Base-by-base conservation (phyloP, 2,113 vertebrate genomes). In the Cyprinodon variegatus region DNA sequence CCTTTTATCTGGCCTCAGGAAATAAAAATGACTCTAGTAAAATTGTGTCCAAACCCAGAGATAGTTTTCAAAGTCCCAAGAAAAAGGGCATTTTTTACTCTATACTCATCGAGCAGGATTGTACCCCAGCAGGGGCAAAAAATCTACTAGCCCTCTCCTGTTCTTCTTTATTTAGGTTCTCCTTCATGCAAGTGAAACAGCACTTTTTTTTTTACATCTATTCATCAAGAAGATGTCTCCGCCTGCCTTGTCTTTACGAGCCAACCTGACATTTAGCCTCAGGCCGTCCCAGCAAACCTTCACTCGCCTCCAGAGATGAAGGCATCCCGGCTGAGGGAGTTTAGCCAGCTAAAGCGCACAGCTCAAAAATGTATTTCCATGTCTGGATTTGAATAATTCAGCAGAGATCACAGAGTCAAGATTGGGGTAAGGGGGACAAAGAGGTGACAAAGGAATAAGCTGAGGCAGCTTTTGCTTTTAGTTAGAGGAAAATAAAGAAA, bases 341-440 rank as follows among this genome's bases (percentile, higher is more conserved):
- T 94, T 92, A 93, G 90, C 85, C 83, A 89, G 88, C 90, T 90
- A 89, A 91, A 92, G 88, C 90, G 75, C 90, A 86, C 93, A 91
- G 92, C 91, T 93, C 88, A 91, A 90, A 92, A 94, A 94, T 93
- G 87, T 92, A 92, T 90, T 89, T 90, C 89, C 91, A 86, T 93
- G 93, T 93, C 92, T 88, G 88, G 14, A 60, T 85, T 90, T 94
- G 83, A 94, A 93, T 93, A 92, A 94, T 93, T 93, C 86, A 91
- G 81, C 78, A 79, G 90, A 20, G 15, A 36, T 68, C 72, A 83
- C 53, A 15, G 65, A 76, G 72, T 82, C 79, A 48, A 29, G 75
- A 71, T 74, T 41, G 76, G 88, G 87, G 74, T 79, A 73, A 89
- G 83, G 84, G 66, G 76, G 69, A 77, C 86, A 63, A 70, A 84